Conservation (phyloP, 2,113 vertebrate genomes). For the Isurus oxyrinchus region DNA sequence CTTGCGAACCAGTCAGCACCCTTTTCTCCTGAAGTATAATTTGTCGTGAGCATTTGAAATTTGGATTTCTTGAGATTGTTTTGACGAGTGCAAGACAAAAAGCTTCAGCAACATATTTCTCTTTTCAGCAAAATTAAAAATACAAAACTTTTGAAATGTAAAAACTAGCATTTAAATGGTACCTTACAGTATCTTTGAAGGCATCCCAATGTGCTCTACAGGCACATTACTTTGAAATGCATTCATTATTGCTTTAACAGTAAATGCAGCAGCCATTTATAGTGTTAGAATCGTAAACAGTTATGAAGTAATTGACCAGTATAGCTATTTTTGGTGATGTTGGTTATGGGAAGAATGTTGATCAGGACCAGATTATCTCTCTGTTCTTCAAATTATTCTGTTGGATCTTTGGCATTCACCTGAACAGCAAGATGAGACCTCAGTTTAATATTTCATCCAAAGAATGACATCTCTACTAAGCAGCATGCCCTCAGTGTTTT, state of each 20-base stretch:
- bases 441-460: background rate
- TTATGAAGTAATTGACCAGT: background rate
- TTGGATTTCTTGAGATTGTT: too few relatives aligned
- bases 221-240: background rate
- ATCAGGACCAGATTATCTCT: background rate
- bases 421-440: background rate
- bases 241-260: background rate
- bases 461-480: background rate
- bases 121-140: background rate
- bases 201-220: background rate
- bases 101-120: too few relatives aligned
- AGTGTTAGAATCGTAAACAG: background rate
- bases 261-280: background rate
- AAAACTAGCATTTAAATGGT: background rate
- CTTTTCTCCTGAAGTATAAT: too few relatives aligned
- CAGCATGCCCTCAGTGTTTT: too few relatives aligned
- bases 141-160: background rate
- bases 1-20: too few relatives aligned
- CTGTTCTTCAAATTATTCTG: background rate
- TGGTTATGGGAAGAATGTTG: background rate
- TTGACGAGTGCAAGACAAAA: too few relatives aligned
- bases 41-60: too few relatives aligned
- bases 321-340: background rate
- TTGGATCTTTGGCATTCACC: background rate
- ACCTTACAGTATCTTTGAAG: background rate